Base-by-base conservation (phyloP, 1,140 invertebrate genomes). In the Pseudomyrmex gracilis region DNA sequence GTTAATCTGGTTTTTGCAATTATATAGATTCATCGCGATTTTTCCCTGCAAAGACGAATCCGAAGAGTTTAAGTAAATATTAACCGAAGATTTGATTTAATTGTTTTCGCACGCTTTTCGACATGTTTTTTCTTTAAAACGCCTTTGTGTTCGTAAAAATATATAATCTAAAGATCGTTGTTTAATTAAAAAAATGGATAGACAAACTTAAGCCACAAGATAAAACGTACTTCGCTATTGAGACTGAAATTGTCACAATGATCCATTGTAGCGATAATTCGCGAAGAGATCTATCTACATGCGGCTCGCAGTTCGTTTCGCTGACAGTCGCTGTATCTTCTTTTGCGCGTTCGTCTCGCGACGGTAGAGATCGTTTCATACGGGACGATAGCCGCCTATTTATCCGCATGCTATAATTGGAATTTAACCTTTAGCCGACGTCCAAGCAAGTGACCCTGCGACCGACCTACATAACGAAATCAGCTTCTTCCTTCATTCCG, bases 391-490 rank as follows among this genome's bases (percentile, higher is more conserved):
- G 76, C 66, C 17, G 51, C 43, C 82, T 82, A 83, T 87, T 87
- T 84, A 78, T 89, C 61, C 57, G 43, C 57, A 51, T 43, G 86
- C 86, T 91, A 91, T 91, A 91, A 92, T 91, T 92, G 91, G 89
- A 91, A 76, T 90, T 87, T 90, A 91, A 92, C 90, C 91, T 92
- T 92, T 90, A 83, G 77, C 64, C 77, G 74, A 74, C 49, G 66
- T 80, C 74, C 73, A 70, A 89, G 13, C 49, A 77, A 64, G 73
- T 77, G 71, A 90, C 83, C 85, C 76, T 63, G 64, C 63, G 24
- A 15, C 15, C 70, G 87, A 90, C 90, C 87, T 86, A 90, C 45
- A 87, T 90, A 85, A 80, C 55, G 70, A 83, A 83, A 89, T 73
- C 57, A 73, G 58, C 22, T 4, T 73, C 53, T 77, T 82, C 70